These are phyloP conservation scores for Galaxea fascicularis DNA, from an alignment of 92 coral and sea anemone genomes.

Conservation along the genomic window DNA sequence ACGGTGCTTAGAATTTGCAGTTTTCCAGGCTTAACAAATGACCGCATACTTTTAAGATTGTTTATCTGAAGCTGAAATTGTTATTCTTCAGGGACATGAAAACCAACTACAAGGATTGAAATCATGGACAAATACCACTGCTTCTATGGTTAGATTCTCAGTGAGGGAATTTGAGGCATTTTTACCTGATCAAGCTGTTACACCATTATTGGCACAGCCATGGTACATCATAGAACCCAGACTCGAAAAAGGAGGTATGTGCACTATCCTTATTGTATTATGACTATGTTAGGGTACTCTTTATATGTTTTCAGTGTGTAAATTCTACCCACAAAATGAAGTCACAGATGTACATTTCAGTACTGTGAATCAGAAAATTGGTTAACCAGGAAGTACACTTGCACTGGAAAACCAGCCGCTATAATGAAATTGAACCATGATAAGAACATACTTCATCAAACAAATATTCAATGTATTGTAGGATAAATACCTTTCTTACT, in stretches of 20 bases:
- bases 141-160: slow-evolving; percentile 65
- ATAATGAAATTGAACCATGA: too few species aligned
- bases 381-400: too few species aligned
- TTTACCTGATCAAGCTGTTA: slow-evolving; percentile 54
- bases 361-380: too few species aligned
- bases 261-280: neutral
- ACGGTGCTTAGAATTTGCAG: too few species aligned
- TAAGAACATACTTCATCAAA: too few species aligned
- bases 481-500: neutral
- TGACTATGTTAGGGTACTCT: too few species aligned
- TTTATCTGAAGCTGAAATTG: neutral
- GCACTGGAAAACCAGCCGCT: too few species aligned
- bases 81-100: slow-evolving; percentile 69
- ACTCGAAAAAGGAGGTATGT: slow-evolving; percentile 78
- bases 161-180: slow-evolving; percentile 76
- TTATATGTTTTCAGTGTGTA: neutral
- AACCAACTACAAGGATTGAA: slow-evolving; percentile 71
- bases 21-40: neutral
- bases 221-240: slow-evolving; percentile 83
- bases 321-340: neutral
- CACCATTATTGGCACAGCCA: slow-evolving; percentile 59
- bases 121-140: slow-evolving; percentile 70
- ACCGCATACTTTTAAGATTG: neutral
- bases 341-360: too few species aligned
- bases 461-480: too few species aligned